Evolutionary conservation across 2,113 vertebrate species (phyloP).

Genomic region (Forbesichthys papilliferus): DNA sequence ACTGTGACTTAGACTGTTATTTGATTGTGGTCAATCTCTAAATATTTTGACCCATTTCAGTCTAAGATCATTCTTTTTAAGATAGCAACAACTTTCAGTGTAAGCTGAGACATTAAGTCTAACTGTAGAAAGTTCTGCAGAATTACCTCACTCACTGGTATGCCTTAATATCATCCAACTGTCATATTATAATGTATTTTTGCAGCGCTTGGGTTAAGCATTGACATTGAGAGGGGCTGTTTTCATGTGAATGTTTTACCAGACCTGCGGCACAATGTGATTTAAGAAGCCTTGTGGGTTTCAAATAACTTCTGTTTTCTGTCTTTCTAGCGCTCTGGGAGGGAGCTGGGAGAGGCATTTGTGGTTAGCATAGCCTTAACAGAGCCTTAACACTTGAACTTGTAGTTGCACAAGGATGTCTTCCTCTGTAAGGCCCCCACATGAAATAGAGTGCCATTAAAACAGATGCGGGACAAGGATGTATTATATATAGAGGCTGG

Average conservation of each 20-base stretch:
- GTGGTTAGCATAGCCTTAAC: not conserved
- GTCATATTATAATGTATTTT: too few relatives aligned
- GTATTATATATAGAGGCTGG: not conserved
- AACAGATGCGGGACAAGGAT: not conserved
- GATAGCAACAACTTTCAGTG: too few relatives aligned
- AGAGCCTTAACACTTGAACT: slow-evolving; percentile 19
- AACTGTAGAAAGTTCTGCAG: too few relatives aligned
- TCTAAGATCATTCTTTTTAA: too few relatives aligned
- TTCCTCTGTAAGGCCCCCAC: not conserved
- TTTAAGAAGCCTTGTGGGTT: slow-evolving; percentile 20
- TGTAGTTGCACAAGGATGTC: slow-evolving; percentile 7
- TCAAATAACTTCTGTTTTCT: slow-evolving; percentile 30
- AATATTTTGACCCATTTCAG: too few relatives aligned
- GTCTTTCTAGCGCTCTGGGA: slow-evolving; percentile 11
- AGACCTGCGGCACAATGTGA: slow-evolving; percentile 9
- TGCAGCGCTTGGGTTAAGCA: not conserved
- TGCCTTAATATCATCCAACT: too few relatives aligned
- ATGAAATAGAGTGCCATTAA: not conserved
- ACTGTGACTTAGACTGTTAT: too few relatives aligned
- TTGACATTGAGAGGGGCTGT: not conserved
- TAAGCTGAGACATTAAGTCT: too few relatives aligned
- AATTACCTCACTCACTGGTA: too few relatives aligned
- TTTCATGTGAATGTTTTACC: slow-evolving; percentile 42
- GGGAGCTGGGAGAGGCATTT: not conserved
- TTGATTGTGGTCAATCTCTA: too few relatives aligned